Conservation (phyloP, 2,888 invertebrate genomes). For the Polydrusus tereticollis region DNA sequence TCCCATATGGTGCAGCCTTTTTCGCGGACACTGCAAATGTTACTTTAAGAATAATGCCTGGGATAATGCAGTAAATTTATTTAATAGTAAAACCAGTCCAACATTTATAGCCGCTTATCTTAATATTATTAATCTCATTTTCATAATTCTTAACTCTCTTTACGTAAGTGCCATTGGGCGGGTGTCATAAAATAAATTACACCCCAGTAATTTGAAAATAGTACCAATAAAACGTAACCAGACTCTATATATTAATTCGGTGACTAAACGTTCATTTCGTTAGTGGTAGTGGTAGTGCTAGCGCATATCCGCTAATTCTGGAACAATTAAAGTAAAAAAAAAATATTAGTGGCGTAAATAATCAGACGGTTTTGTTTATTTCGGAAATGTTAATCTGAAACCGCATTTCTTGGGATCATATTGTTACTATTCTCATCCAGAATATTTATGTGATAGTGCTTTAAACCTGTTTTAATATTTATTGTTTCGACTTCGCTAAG, state of each 20-base stretch:
- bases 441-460: conserved; percentile 13
- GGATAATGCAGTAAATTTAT: conserved; percentile 13
- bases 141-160: conserved; percentile 22
- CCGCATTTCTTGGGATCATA: conserved; percentile 12
- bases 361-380: conserved; percentile 12
- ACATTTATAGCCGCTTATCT: conserved; percentile 9
- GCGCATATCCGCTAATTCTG: conserved; percentile 20
- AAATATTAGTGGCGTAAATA: conserved; percentile 12
- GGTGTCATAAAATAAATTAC: conserved; percentile 34
- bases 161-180: conserved; percentile 35
- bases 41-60: too few relatives aligned
- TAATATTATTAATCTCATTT: conserved; percentile 14
- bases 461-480: not conserved
- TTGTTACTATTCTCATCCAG: not conserved
- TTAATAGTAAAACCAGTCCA: conserved; percentile 13
- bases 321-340: conserved; percentile 2
- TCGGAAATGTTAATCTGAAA: conserved; percentile 17
- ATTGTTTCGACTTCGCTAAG: not conserved
- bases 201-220: conserved; percentile 30
- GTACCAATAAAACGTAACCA: conserved; percentile 35
- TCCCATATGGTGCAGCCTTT: too few relatives aligned
- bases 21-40: too few relatives aligned
- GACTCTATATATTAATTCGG: conserved; percentile 28
- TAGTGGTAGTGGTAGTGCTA: conserved; percentile 31
- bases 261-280: conserved; percentile 21